A percentile compares a stretch with the other conserved stretches of the same genome.
These are phyloP conservation scores for Ptychodera flava DNA, from an alignment of 35 echinoderm and acorn worm genomes.

Conservation along the genomic window DNA sequence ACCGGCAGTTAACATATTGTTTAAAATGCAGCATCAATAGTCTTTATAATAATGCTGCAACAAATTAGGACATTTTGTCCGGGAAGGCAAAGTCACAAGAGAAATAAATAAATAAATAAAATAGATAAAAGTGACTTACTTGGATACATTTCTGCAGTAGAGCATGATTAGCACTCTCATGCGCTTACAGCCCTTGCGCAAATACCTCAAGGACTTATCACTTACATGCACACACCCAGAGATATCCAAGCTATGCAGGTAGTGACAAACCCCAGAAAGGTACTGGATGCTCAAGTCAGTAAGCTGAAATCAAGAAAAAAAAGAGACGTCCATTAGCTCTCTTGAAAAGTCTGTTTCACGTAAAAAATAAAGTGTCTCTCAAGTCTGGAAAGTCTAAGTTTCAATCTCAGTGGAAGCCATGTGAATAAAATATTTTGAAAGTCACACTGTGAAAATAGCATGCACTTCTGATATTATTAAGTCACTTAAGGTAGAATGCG, in stretches of 20 bases:
- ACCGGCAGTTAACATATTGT: background rate
- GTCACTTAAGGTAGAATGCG: too few relatives aligned
- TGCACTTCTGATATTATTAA: too few relatives aligned
- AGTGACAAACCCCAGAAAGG: conserved; percentile 90
- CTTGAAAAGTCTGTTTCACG: too few relatives aligned
- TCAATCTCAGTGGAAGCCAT: too few relatives aligned
- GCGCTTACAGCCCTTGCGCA: conserved; percentile 82
- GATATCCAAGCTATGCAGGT: conserved; percentile 70
- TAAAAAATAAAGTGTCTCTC: too few relatives aligned
- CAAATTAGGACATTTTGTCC: background rate
- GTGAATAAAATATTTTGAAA: too few relatives aligned
- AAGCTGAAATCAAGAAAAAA: conserved; percentile 45
- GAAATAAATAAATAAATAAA: background rate
- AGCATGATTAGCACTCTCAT: conserved; percentile 70
- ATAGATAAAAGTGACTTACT: conserved; percentile 46
- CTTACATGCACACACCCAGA: conserved; percentile 82
- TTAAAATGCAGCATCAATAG: background rate
- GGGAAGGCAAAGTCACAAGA: too few relatives aligned
- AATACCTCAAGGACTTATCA: conserved; percentile 85
- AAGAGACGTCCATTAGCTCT: too few relatives aligned
- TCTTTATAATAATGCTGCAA: background rate
- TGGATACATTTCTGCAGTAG: conserved; percentile 75
- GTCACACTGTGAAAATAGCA: too few relatives aligned
- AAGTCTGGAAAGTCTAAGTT: too few relatives aligned
- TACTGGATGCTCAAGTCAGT: conserved; percentile 91